Evolutionary conservation across 2,113 vertebrate species (phyloP).

Genomic region (Corvus hawaiiensis): DNA sequence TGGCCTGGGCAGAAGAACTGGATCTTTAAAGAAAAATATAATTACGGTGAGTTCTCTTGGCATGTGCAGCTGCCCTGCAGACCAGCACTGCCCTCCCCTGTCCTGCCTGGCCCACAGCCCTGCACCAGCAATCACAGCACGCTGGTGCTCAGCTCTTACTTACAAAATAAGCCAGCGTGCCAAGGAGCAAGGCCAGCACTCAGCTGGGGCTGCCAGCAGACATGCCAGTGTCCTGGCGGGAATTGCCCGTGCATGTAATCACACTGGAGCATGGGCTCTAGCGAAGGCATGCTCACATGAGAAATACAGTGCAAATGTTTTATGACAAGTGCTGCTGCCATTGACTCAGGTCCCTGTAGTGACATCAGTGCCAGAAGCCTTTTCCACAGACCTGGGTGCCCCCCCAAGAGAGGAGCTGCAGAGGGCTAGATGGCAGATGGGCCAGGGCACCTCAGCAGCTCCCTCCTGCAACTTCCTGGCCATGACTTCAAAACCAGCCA

Average conservation of each 20-base stretch:
- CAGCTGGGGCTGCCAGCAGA: background rate
- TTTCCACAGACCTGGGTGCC: background rate
- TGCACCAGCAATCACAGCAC: background rate
- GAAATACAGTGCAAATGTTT: background rate
- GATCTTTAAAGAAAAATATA: constrained; percentile 77
- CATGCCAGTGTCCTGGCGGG: accelerated
- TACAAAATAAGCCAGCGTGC: background rate
- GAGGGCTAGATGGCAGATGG: background rate
- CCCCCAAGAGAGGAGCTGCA: background rate
- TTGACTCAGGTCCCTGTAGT: background rate
- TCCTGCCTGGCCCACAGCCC: background rate
- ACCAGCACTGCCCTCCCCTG: background rate
- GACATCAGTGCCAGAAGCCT: background rate
- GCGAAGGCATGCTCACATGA: background rate
- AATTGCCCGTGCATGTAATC: background rate
- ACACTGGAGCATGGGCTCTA: background rate
- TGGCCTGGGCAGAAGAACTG: constrained; percentile 73
- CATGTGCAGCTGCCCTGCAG: background rate
- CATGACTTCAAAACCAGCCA: background rate
- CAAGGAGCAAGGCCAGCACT: background rate
- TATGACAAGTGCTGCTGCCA: background rate
- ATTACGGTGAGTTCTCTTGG: constrained; percentile 72
- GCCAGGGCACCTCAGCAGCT: background rate
- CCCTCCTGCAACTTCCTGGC: background rate
- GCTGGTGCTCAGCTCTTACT: background rate